Evolutionary conservation across 2,113 vertebrate genomes (phyloP).

Genomic region (Ceyx melanurus): DNA sequence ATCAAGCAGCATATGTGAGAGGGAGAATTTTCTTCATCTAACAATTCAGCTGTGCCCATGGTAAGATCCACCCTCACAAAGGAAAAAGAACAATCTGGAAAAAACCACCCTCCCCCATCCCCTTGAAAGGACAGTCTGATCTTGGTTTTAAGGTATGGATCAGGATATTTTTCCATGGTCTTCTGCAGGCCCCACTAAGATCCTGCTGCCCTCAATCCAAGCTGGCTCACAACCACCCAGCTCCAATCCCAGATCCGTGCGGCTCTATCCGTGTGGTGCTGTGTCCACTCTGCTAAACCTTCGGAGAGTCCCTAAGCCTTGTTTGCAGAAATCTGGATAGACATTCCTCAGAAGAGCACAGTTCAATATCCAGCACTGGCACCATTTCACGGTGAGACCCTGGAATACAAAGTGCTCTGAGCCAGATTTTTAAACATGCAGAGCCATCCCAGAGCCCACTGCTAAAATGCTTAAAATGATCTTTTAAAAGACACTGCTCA

Average conservation of each 20-base stretch:
- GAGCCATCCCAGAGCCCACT: neutral
- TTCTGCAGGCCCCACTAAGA: neutral
- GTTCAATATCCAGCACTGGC: neutral
- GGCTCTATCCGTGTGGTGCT: neutral
- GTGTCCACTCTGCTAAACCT: neutral
- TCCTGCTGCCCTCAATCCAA: neutral
- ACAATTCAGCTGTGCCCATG: constrained; percentile 3
- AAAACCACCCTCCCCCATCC: neutral
- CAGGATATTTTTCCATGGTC: neutral
- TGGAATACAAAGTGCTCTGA: neutral
- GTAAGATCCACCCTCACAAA: constrained; percentile 12
- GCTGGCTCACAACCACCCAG: neutral
- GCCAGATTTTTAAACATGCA: neutral
- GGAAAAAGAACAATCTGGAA: neutral
- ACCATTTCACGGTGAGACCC: neutral
- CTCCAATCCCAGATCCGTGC: neutral
- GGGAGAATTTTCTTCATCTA: constrained; percentile 26
- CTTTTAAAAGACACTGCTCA: neutral
- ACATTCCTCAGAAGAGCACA: neutral
- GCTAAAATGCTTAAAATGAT: neutral
- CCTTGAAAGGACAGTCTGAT: neutral
- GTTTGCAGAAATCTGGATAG: neutral
- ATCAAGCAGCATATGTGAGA: constrained; percentile 47
- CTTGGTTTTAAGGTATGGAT: neutral
- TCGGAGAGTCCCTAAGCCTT: neutral